Evolutionary conservation across 1,140 invertebrate species (phyloP), one percentile per base, ranked within the genome.

Genomic region (Brachionus paranguensis): DNA sequence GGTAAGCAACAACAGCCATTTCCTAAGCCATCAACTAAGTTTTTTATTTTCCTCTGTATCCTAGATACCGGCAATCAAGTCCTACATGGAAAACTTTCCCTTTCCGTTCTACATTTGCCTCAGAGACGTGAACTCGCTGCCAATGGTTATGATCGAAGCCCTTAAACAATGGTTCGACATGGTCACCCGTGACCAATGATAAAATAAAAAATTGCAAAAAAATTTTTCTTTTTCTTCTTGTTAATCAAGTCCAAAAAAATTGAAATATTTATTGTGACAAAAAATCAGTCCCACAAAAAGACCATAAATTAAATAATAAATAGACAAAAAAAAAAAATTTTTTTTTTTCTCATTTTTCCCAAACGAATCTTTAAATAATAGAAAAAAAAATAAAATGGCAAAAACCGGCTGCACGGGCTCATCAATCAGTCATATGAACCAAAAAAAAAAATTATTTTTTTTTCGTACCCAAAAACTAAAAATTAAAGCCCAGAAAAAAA

Each of bases 81-180:
- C 92, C 12, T 98, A 98, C 88, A 93, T 99, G 91, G 96, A 98
- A 86, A 92, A 91, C 85, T 99, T 99, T 89, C 97, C 97, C 6
- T 99, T 99, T 88, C 96, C 96, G n/a, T 99, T 96, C 91, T 99
- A 99, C 88, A 92, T 99, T 27, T 94, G 99, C 86, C 91, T 99
- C 6, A 90, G 94, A 79, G 94, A 98, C 87, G 93, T 98, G 84
- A 92, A 93, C 84, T 92, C 93, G 41, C 89, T 99, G 79, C 97
- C 97, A 0, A 90, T 91, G 68, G 94, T 97, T 5, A 90, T 99
- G 6, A 95, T 96, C 86, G 97, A 99, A 89, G 96, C 97, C 2
- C 90, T 99, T 53, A 90, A 96, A 85, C 97, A 99, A 88, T 99
- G 78, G 78, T 81, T 81, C 11, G 53, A 81, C 41, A 60, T 81